These are phyloP conservation scores for Penaeus vannamei DNA, from an alignment of 1,140 invertebrate species.

Conservation along the genomic window DNA sequence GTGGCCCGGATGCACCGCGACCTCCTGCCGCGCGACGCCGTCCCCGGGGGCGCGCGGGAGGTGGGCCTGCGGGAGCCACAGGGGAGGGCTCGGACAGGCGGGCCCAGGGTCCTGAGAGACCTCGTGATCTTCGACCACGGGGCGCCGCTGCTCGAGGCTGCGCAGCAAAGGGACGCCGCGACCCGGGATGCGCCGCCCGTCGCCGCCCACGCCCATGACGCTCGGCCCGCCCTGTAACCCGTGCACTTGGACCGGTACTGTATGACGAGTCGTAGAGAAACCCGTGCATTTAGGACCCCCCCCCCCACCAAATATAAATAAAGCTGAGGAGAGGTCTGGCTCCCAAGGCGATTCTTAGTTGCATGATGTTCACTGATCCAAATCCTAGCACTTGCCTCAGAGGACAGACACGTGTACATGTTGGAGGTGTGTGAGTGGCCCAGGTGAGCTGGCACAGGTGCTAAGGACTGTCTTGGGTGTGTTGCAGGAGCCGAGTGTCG, in stretches of 20 bases:
- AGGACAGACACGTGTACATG: too few relatives aligned
- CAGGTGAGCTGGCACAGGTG: constrained; percentile 32
- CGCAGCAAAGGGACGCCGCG: constrained; percentile 41
- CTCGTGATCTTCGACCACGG: constrained; percentile 47
- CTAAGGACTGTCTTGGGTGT: constrained; percentile 62
- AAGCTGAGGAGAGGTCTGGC: too few relatives aligned
- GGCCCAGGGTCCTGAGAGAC: constrained; percentile 51
- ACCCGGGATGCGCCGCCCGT: constrained; percentile 37
- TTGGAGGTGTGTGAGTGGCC: too few relatives aligned
- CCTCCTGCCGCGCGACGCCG: constrained; percentile 14
- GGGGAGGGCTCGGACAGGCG: constrained; percentile 42
- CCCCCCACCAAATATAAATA: too few relatives aligned
- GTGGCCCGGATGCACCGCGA: constrained; percentile 58
- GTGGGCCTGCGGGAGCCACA: constrained; percentile 7
- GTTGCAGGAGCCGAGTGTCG: constrained; percentile 56
- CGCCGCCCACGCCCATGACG: constrained; percentile 34
- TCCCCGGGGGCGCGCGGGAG: not conserved
- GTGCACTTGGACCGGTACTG: not conserved
- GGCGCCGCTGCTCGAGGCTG: constrained; percentile 7
- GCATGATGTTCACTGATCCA: too few relatives aligned
- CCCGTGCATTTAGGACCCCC: too few relatives aligned
- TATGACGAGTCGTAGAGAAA: too few relatives aligned
- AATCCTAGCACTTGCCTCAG: too few relatives aligned
- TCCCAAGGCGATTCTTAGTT: too few relatives aligned
- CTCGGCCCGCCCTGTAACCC: constrained; percentile 34